A percentile compares a stretch with the other conserved stretches of the same genome.
These are phyloP conservation scores for Cyprinus carpio DNA, from an alignment of 2,113 vertebrate species.

Conservation along the genomic window DNA sequence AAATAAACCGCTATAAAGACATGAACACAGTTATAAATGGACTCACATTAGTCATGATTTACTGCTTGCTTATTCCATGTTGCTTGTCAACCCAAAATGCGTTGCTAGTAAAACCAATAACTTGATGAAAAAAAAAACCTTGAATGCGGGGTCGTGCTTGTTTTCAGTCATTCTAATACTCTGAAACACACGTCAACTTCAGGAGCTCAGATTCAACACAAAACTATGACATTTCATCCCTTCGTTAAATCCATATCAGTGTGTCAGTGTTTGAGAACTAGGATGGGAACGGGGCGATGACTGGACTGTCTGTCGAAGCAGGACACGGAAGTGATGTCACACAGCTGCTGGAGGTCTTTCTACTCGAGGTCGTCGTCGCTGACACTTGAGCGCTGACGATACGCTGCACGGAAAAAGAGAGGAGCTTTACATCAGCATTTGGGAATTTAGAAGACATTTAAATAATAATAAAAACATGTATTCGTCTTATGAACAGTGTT, in stretches of 20 bases:
- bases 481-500: neutral
- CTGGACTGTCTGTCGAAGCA: neutral
- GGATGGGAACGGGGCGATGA: neutral
- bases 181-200: neutral
- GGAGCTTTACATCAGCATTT: neutral
- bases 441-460: too few relatives aligned
- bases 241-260: neutral
- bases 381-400: slow-evolving; percentile 92
- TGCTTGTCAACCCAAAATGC: neutral
- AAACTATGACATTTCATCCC: neutral
- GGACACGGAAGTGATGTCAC: slow-evolving; percentile 23
- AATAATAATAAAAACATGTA: neutral
- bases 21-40: slow-evolving; percentile 26
- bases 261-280: neutral
- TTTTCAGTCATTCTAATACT: neutral
- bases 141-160: slow-evolving; percentile 21
- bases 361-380: slow-evolving; percentile 94
- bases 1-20: slow-evolving; percentile 18
- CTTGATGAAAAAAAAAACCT: too few relatives aligned
- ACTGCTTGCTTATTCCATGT: slow-evolving; percentile 9
- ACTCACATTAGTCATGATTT: slow-evolving; percentile 2
- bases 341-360: slow-evolving; percentile 50
- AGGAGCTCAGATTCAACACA: neutral
- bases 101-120: slow-evolving; percentile 1
- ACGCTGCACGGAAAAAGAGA: slow-evolving; percentile 75